Evolutionary conservation across 2,797 vertebrate genomes (phyloP), one percentile per base, ranked within the genome.

Genomic region (Malacoctenus gilli): DNA sequence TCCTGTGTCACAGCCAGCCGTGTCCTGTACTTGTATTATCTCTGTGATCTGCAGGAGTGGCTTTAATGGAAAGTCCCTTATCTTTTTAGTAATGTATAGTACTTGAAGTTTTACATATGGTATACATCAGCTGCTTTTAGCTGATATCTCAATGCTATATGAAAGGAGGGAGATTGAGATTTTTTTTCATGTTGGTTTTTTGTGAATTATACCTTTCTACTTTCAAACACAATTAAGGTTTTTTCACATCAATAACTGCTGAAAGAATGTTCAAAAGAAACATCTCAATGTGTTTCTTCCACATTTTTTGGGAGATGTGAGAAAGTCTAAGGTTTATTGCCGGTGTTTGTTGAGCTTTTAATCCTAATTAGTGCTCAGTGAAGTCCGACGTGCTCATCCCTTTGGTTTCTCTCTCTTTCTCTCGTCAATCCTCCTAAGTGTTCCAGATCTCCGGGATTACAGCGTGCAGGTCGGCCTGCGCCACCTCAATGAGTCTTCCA

Each of bases 391-490:
- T n/a, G 5, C 9, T 9, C 9, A 9, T 5, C 25, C 6, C 9
- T 28, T 6, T 5, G 25, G 6, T 19, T 12, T 62, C 23, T 69
- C 3, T 58, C 23, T 14, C 39, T 36, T 46, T 18, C 41, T 31
- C 50, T 64, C 72, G 20, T n/a, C n/a, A n/a, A n/a, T 76, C 42
- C 16, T 67, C 43, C 13, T 44, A 89, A 97, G 96, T 41, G 92
- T 95, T 85, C 95, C 93, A 78, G 94, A 96, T 67, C 87, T 99
- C 50, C 93, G 89, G 74, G 95, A 96, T 43, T 98, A 97, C 84
- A 95, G 93, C 46, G 94, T 94, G 20, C 96, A 93, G 91, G 94
- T 97, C 16, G 97, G 97, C 39, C 91, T 98, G 18, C 93, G 90
- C n/a, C 94, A 95, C 71, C 93, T 98, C 54, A 94, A 94, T 6